These are phyloP conservation scores for Pollenia amentaria DNA, from an alignment of 2,888 invertebrate genomes.

Conservation along the genomic window DNA sequence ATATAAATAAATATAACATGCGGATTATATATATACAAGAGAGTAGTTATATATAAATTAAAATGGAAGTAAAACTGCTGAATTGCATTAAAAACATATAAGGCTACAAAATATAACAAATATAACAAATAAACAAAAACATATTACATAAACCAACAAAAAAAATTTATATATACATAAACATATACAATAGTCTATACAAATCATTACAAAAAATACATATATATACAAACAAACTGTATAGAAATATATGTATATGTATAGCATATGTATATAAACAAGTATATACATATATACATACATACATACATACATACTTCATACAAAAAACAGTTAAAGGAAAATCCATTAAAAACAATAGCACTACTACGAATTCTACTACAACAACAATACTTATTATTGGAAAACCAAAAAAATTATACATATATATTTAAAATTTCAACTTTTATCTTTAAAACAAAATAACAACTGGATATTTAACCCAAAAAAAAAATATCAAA, in stretches of 20 bases:
- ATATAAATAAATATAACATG: slow-evolving; percentile 39
- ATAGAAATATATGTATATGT: slow-evolving; percentile 50
- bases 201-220: slow-evolving; percentile 45
- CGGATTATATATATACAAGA: slow-evolving; percentile 53
- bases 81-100: slow-evolving; percentile 69
- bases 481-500: slow-evolving; percentile 10
- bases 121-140: slow-evolving; percentile 60
- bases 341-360: slow-evolving; percentile 48
- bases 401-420: slow-evolving; percentile 9
- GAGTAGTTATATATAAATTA: slow-evolving; percentile 48
- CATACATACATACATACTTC: slow-evolving; percentile 33
- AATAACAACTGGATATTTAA: slow-evolving; percentile 65
- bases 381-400: slow-evolving; percentile 44
- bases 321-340: slow-evolving; percentile 35
- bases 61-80: slow-evolving; percentile 72
- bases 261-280: no score
- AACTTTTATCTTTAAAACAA: slow-evolving; percentile 65
- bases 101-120: slow-evolving; percentile 71
- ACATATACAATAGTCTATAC: slow-evolving; percentile 71
- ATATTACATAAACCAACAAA: slow-evolving; percentile 64
- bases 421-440: slow-evolving; percentile 62
- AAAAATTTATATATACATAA: slow-evolving; percentile 61
- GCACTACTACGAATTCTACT: slow-evolving; percentile 48
- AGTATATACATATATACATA: slow-evolving; percentile 43
- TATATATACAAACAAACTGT: slow-evolving; percentile 47